phyloP scores from a whole-genome alignment of 2,797 vertebrate species.

The Leptatherina wallacei region DNA sequence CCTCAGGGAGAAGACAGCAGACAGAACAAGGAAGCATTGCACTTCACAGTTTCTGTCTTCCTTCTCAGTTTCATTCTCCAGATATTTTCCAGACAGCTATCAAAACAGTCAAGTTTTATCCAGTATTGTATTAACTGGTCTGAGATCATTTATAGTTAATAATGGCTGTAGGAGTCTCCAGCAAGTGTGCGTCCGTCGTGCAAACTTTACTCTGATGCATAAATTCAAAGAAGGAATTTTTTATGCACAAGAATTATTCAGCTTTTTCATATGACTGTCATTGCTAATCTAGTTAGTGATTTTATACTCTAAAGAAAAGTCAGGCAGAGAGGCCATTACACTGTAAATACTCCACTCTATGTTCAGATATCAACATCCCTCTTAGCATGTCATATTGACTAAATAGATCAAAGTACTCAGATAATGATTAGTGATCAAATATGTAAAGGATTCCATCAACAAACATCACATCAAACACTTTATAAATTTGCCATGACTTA shows the following conservation, averaged over 20 bases:
- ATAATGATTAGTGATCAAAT: conserved; percentile 34
- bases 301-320: conserved; percentile 31
- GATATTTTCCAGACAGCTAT: conserved; percentile 52
- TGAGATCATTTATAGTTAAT: conserved; percentile 56
- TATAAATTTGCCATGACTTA: conserved; percentile 11
- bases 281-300: conserved; percentile 58
- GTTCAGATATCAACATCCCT: conserved; percentile 36
- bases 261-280: conserved; percentile 37
- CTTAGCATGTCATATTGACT: conserved; percentile 36
- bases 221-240: conserved; percentile 44
- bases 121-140: conserved; percentile 53
- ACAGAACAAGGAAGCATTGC: conserved; percentile 28
- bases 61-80: conserved; percentile 45
- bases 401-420: conserved; percentile 26
- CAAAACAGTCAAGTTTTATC: conserved; percentile 56
- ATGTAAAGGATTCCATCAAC: conserved; percentile 31
- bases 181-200: conserved; percentile 18
- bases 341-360: conserved; percentile 35
- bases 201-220: conserved; percentile 41
- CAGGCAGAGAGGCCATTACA: conserved; percentile 14
- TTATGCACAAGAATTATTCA: conserved; percentile 43
- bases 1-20: conserved; percentile 45
- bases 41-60: conserved; percentile 36
- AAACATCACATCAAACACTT: conserved; percentile 18
- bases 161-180: conserved; percentile 34